Evolutionary conservation across 2,113 vertebrate species (phyloP), one percentile per base, ranked within the genome.

Genomic region (Siniperca knerii): DNA sequence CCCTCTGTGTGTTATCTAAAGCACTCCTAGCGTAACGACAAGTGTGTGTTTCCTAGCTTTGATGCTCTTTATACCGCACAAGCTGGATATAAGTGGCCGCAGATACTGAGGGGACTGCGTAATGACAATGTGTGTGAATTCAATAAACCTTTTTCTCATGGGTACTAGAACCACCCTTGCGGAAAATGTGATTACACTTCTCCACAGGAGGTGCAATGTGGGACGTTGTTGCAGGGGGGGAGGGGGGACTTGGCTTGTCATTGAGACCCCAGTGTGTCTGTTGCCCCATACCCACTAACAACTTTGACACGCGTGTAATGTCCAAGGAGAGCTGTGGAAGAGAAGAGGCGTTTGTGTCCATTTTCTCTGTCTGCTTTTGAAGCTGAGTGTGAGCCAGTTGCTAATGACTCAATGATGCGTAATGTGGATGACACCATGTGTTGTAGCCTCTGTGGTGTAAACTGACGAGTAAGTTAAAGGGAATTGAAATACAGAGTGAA

Each of bases 151-250:
- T 92, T 93, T 92, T 92, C 92, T 94, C 82, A 80, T 9, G 62
- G 91, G 86, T 80, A 77, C 85, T 89, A 77, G 84, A 92, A 75
- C 77, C 91, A 82, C 66, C 87, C 90, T 92, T 81, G 89, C 86
- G 85, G 93, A 94, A 95, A 94, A 94, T 92, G 91, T 89, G 91
- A 95, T 94, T 94, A 94, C 83, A 84, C 55, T 85, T 94, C 90
- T 91, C 82, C 76, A 82, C 81, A 29, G 93, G 90, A 90, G 67
- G 75, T 62, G 69, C 73, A 79, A 57, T 80, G 76, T 87, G 79
- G 76, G 85, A 79, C 54, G 69, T 50, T 74, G 82, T 78, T 60
- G 61, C 15, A 40, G 62, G 2, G 37, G 35, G 33, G 52, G 40
- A 8, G 33, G 46, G 40, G 29, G 21, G 11, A 57, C 75, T 72